Base-by-base conservation (phyloP, 2,888 invertebrate species). In the Lucinisca nassula region DNA sequence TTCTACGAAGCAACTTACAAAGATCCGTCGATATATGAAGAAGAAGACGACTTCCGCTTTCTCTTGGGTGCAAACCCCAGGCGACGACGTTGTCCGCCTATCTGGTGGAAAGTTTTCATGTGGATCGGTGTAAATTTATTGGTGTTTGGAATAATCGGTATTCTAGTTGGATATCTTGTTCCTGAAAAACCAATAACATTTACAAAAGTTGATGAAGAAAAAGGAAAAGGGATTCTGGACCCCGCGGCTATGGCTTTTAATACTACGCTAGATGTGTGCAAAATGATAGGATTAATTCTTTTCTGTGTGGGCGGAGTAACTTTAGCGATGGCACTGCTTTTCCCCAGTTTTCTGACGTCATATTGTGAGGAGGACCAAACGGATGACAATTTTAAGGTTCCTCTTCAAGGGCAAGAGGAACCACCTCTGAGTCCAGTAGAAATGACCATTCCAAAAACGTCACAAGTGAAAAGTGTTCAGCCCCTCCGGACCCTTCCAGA, bases 271-370 rank as follows among this genome's bases (percentile, higher is more conserved):
- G 96, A 97, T 90, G 93, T 96, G 82, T 96, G 96, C 91, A 97
- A 97, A 90, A 93, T 97, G 30, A 95, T 96, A 61, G 97, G 97
- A 2, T 93, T 97, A 27, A 96, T 96, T 27, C 92, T 97, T 40
- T 97, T 97, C 93, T 96, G 97, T 91, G 93, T 96, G 21, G 97
- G 97, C 2, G 97, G 97, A 3, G 92, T 96, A n/a, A 96, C 96
- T 1, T 93, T 97, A 35, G 96, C 96, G 27, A 94, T 96, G 85
- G 95, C 97, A 32, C 95, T 97, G 1, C 93, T 97, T 24, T 96
- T 97, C 79, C 96, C 97, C 0, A 97, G 96, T 85, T 96, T 97
- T 87, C 94, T 96, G 51, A 95, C 95, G 55, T 95, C 95, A 70
- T 96, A 96, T 90, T 96, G 96, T 84, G 93, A 94, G 45, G 96